These are phyloP conservation scores for Eueides isabella DNA, from an alignment of 1,140 invertebrate genomes.

Conservation along the genomic window DNA sequence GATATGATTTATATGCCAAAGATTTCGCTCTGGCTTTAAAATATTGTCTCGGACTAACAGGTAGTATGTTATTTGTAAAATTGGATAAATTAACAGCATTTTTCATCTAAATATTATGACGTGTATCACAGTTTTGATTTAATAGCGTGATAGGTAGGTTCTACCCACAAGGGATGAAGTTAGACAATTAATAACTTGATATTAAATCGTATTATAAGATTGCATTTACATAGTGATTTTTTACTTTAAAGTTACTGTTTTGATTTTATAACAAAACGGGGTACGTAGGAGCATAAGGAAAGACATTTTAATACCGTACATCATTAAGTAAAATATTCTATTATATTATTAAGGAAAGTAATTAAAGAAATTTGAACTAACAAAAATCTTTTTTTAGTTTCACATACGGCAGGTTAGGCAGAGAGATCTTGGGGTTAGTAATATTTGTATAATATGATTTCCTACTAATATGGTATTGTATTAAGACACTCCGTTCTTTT, in stretches of 20 bases:
- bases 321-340: too few relatives aligned
- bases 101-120: not conserved
- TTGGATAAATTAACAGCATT: not conserved
- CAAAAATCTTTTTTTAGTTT: too few relatives aligned
- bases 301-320: too few relatives aligned
- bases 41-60: not conserved
- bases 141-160: not conserved
- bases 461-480: too few relatives aligned
- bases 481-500: too few relatives aligned
- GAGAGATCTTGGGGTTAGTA: too few relatives aligned
- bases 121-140: not conserved
- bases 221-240: not conserved
- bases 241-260: not conserved
- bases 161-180: not conserved
- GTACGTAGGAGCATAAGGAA: too few relatives aligned
- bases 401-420: too few relatives aligned
- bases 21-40: slow-evolving; percentile 12
- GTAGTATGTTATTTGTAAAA: not conserved
- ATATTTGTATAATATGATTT: too few relatives aligned
- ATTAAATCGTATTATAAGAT: not conserved
- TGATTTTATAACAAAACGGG: too few relatives aligned
- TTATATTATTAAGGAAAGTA: too few relatives aligned
- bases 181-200: not conserved
- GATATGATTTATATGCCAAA: slow-evolving; percentile 57
- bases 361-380: too few relatives aligned